phyloP scores from a whole-genome alignment of 2,113 vertebrate genomes.

The Eulemur rufifrons region DNA sequence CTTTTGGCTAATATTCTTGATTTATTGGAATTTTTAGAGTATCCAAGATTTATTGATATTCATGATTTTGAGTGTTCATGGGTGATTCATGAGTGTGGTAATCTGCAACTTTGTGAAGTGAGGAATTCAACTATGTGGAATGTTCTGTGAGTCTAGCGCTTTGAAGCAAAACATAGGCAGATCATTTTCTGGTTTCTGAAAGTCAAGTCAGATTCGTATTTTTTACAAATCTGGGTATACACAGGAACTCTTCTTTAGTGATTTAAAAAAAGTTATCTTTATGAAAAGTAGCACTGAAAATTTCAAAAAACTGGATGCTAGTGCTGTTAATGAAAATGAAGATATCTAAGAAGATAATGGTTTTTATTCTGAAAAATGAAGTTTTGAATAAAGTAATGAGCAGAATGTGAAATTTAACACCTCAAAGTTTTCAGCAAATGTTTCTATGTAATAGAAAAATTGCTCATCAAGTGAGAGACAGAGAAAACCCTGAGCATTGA shows the following conservation, averaged over 20 bases:
- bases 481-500: background rate
- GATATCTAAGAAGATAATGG: background rate
- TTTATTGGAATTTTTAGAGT: background rate
- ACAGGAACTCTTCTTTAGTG: background rate
- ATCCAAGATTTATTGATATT: background rate
- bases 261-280: background rate
- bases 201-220: background rate
- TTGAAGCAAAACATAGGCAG: background rate
- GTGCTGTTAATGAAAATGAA: background rate
- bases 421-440: background rate
- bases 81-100: background rate
- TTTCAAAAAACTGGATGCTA: background rate
- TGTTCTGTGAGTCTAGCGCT: background rate
- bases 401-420: background rate
- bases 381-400: background rate
- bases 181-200: constrained; percentile 12
- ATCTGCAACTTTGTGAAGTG: background rate
- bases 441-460: background rate
- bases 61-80: constrained; percentile 4
- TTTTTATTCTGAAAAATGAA: background rate
- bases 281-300: background rate
- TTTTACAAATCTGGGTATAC: background rate
- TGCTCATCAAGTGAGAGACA: background rate
- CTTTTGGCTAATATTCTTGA: background rate
- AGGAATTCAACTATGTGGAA: background rate